Base-by-base conservation (phyloP, 2,797 vertebrate genomes). In the Liasis olivaceus region DNA sequence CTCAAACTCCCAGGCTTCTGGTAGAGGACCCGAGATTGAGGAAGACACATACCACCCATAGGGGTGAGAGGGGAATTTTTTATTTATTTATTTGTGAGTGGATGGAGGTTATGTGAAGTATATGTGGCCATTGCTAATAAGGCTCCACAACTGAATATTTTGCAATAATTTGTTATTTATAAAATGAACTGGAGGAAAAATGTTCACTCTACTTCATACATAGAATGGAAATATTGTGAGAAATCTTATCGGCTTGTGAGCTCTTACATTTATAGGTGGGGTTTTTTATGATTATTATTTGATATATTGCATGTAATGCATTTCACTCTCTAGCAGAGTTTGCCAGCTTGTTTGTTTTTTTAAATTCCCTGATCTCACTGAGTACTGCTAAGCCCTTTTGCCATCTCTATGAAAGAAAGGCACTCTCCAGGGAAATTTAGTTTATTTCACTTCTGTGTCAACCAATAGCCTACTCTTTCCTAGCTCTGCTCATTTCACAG, bases 341-440 rank as follows among this genome's bases (percentile, higher is more conserved):
- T 94, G 87, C 94, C 93, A 89, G 66, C 84, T 54, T 81, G 36
- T 81, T 42, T 42, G 3, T 47, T 42, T 77, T 22, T 81, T 91
- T 95, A 84, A 95, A 94, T 91, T 95, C 59, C 0, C 20, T 89
- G 94, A 69, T 89, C 93, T 87, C 91, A 72, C 92, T 94, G 59
- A 47, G 72, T 47, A 81, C 72, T 81, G 60, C 92, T 95, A 86
- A 81, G 92, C 87, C 77, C 62, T 90, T 95, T 93, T 96, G 95
- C 96, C 96, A 89, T 97, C 93, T 96, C 90, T 92, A 47, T 84
- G 92, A 91, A 92, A 97, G 94, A 96, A 94, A 95, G 95, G 0
- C 93, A 0, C 58, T 97, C 96, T 93, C 94, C 31, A 3, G 94
- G 95, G 96, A 96, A 95, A 96, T 96, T 96, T 96, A 84, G 94